phyloP scores from a whole-genome alignment of 2,113 vertebrate species.

The Numenius arquata region DNA sequence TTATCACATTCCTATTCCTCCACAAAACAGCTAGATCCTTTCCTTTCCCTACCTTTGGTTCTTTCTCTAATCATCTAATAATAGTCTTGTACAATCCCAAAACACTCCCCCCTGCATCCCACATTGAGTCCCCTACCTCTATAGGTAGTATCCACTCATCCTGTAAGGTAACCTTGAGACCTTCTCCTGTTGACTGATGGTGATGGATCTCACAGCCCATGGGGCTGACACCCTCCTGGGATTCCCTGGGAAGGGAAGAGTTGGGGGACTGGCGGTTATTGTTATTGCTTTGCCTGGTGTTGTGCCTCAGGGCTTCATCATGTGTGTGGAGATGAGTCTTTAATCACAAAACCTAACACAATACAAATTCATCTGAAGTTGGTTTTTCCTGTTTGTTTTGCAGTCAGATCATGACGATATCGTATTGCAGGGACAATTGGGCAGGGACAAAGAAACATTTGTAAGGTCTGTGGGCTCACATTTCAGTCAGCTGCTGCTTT shows the following conservation, averaged over 20 bases:
- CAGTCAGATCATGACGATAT: not conserved
- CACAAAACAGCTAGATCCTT: not conserved
- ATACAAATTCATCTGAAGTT: not conserved
- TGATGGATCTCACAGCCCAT: not conserved
- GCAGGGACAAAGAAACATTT: not conserved
- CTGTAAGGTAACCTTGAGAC: not conserved
- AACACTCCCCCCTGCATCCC: rapidly evolving
- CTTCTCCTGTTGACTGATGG: rapidly evolving
- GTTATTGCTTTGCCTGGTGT: not conserved
- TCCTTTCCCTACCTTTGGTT: not conserved
- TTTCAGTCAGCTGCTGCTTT: not conserved
- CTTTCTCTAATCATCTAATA: not conserved
- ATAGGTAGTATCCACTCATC: not conserved
- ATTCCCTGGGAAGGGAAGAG: rapidly evolving
- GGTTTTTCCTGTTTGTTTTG: not conserved
- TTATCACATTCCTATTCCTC: not conserved
- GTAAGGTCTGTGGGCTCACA: not conserved
- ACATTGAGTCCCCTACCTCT: rapidly evolving
- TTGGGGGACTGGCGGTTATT: not conserved
- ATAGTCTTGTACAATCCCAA: not conserved
- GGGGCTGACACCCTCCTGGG: not conserved
- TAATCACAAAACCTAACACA: not conserved
- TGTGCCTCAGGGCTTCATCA: not conserved
- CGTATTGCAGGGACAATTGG: not conserved
- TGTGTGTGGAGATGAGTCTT: not conserved